These are phyloP conservation scores for Tauraco erythrolophus DNA, from an alignment of 2,113 vertebrate genomes.

Conservation along the genomic window DNA sequence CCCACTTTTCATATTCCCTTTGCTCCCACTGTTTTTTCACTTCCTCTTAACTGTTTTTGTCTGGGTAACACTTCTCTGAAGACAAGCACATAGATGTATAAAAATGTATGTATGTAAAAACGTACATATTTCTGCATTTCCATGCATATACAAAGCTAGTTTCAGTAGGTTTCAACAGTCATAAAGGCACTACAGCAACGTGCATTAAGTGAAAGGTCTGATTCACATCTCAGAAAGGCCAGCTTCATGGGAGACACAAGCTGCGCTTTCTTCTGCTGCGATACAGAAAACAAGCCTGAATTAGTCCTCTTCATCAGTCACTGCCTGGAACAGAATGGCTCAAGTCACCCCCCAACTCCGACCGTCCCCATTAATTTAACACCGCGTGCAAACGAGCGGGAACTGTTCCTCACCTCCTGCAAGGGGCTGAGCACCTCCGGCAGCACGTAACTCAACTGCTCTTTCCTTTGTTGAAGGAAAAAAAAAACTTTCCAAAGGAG, in stretches of 20 bases:
- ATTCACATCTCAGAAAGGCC: not conserved
- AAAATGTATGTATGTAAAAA: not conserved
- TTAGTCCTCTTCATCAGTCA: not conserved
- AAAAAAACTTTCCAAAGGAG: not conserved
- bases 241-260: not conserved
- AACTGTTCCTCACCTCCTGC: not conserved
- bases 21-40: not conserved
- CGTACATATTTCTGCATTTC: not conserved
- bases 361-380: not conserved
- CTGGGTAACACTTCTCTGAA: not conserved
- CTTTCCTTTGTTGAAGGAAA: not conserved
- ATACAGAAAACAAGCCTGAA: not conserved
- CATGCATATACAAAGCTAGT: not conserved
- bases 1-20: not conserved
- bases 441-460: not conserved
- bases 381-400: too few species aligned
- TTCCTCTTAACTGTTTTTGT: not conserved
- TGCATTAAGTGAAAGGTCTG: not conserved
- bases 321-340: constrained; percentile 33
- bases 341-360: not conserved
- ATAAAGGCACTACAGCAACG: not conserved
- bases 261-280: not conserved
- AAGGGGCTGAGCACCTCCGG: not conserved
- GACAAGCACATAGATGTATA: not conserved
- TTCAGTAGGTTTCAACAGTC: not conserved